Evolutionary conservation across 2,113 vertebrate genomes (phyloP).

Genomic region (Lasiurus borealis): DNA sequence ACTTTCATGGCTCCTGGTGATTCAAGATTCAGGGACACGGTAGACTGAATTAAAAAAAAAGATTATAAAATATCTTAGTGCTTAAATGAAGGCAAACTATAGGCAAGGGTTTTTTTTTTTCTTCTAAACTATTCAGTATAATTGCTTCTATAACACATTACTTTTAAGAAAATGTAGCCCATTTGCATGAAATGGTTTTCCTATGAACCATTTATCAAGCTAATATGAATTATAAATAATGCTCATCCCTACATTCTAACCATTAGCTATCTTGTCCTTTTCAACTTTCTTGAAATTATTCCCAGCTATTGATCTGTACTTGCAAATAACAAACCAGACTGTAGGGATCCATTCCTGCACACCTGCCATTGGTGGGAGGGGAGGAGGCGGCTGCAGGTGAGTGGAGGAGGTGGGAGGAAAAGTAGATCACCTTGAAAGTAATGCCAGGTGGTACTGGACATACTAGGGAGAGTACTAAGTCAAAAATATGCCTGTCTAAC

Average conservation of each 20-base stretch:
- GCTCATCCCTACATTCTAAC: not conserved
- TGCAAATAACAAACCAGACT: not conserved
- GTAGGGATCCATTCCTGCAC: not conserved
- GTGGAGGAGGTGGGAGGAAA: too few species aligned
- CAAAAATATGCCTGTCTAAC: not conserved
- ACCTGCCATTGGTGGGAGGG: not conserved
- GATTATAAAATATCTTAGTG: conserved; percentile 18
- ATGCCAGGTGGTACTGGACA: not conserved
- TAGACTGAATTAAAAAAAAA: not conserved
- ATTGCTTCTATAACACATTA: not conserved
- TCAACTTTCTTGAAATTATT: not conserved
- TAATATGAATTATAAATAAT: not conserved
- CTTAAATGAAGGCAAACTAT: not conserved
- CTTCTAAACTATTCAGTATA: not conserved
- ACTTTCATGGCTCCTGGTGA: not conserved
- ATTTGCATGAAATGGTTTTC: not conserved
- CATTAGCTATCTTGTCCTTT: not conserved
- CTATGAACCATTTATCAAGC: not conserved
- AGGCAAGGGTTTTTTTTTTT: conserved; percentile 12
- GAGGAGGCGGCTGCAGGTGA: not conserved
- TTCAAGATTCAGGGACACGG: not conserved
- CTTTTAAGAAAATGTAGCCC: not conserved
- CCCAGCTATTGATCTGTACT: not conserved
- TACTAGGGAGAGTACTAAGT: not conserved
- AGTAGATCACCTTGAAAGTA: not conserved